Percentiles rank a stretch among this genome's conserved stretches.
Conservation (phyloP, 2,113 vertebrate genomes). For the Fregetta grallaria region DNA sequence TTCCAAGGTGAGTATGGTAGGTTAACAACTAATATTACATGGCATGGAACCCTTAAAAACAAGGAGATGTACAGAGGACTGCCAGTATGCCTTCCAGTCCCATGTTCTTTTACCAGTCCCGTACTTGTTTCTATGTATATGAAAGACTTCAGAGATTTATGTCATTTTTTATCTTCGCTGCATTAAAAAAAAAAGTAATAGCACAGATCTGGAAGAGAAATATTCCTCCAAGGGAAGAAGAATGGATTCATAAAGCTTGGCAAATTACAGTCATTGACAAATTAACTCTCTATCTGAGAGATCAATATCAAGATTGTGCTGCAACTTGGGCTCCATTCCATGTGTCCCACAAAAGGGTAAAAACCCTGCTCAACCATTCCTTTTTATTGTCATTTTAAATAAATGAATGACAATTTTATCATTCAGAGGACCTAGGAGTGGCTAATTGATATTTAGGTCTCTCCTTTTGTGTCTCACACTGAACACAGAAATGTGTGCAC, state of each 20-base stretch:
- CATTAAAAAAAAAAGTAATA: slow-evolving; percentile 28
- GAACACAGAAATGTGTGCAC: background rate
- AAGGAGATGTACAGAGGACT: background rate
- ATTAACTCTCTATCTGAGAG: slow-evolving; percentile 53
- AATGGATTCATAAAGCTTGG: slow-evolving; percentile 66
- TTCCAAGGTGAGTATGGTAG: background rate
- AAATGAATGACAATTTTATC: slow-evolving; percentile 41
- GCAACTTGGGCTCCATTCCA: slow-evolving; percentile 41
- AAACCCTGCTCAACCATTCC: slow-evolving; percentile 13
- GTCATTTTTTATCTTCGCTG: slow-evolving; percentile 41
- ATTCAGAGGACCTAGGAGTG: slow-evolving; percentile 1
- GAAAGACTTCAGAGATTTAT: slow-evolving; percentile 7
- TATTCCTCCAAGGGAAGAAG: slow-evolving; percentile 54
- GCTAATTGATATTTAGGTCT: background rate
- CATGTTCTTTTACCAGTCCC: background rate
- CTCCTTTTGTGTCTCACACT: background rate
- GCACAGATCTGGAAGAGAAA: slow-evolving; percentile 38
- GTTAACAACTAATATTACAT: background rate
- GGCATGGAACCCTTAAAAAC: background rate
- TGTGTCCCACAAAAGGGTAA: slow-evolving; percentile 29
- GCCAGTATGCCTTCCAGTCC: background rate
- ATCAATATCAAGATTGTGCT: slow-evolving; percentile 58
- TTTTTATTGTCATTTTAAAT: slow-evolving; percentile 44
- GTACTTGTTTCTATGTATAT: background rate
- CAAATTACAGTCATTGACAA: slow-evolving; percentile 68